These are phyloP conservation scores for Mugil cephalus DNA, from an alignment of 2,113 vertebrate genomes.

Conservation along the genomic window DNA sequence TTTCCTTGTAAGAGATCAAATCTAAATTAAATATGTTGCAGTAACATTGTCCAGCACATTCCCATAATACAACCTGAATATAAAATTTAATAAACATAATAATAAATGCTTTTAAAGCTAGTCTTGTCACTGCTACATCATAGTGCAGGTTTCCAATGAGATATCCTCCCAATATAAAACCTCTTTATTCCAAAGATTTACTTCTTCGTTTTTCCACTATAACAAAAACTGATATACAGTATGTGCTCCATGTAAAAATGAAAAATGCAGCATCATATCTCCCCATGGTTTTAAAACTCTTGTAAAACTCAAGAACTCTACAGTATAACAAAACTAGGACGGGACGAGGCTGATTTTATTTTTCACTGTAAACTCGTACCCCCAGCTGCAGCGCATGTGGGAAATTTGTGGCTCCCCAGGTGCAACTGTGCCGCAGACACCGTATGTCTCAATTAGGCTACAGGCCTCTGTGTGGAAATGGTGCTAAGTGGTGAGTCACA, in stretches of 20 bases:
- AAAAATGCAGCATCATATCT: background rate
- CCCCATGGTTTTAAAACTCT: background rate
- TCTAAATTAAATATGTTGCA: constrained; percentile 3
- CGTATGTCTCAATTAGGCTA: constrained; percentile 38
- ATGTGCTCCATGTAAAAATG: background rate
- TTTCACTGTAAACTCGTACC: constrained; percentile 17
- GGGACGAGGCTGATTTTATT: background rate
- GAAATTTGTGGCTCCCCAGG: constrained; percentile 44
- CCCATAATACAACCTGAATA: too few relatives aligned
- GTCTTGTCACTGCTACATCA: background rate
- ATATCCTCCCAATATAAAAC: background rate
- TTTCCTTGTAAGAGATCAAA: constrained; percentile 23
- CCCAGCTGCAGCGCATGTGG: background rate
- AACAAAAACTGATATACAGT: constrained; percentile 5
- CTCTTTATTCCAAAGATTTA: constrained; percentile 11
- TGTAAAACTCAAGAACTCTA: constrained; percentile 18
- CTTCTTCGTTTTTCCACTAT: background rate
- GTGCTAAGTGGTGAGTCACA: constrained; percentile 62
- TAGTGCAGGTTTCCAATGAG: background rate
- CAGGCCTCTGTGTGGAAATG: constrained; percentile 25
- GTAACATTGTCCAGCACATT: background rate
- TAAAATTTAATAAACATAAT: too few relatives aligned
- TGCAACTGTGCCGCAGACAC: constrained; percentile 29
- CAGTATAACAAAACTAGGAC: background rate
- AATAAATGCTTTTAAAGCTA: background rate